phyloP scores from a whole-genome alignment of 1,140 invertebrate genomes.

The Calosoma granatense region DNA sequence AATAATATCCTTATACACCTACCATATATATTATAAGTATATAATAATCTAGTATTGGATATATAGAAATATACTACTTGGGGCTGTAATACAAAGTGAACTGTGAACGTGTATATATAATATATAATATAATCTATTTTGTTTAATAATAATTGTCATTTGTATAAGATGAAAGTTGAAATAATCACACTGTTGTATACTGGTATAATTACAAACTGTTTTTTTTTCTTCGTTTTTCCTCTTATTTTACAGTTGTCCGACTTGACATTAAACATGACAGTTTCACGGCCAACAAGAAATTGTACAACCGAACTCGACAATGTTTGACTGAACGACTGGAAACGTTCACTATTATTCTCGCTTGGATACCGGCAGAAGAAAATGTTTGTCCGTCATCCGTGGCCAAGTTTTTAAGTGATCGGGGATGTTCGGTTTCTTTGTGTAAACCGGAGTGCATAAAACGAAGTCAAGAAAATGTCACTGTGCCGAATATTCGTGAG shows the following conservation, averaged over 20 bases:
- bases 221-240: conserved; percentile 23
- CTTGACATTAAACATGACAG: conserved; percentile 39
- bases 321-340: conserved; percentile 34
- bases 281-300: conserved; percentile 40
- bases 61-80: too few species aligned
- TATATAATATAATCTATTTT: neutral
- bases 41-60: too few species aligned
- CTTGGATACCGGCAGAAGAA: conserved; percentile 43
- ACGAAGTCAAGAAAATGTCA: conserved; percentile 30
- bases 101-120: too few species aligned
- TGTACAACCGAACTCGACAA: conserved; percentile 36
- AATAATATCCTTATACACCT: too few species aligned
- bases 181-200: too few species aligned
- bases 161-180: neutral
- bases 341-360: conserved; percentile 38
- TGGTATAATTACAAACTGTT: conserved; percentile 10
- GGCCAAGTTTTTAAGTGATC: conserved; percentile 43
- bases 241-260: conserved; percentile 35
- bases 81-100: too few species aligned
- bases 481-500: conserved; percentile 29
- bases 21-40: too few species aligned
- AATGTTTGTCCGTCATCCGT: conserved; percentile 48
- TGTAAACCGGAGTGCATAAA: conserved; percentile 33
- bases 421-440: conserved; percentile 34
- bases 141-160: neutral